phyloP scores from a whole-genome alignment of 2,113 vertebrate species.

The Macquaria australasica region DNA sequence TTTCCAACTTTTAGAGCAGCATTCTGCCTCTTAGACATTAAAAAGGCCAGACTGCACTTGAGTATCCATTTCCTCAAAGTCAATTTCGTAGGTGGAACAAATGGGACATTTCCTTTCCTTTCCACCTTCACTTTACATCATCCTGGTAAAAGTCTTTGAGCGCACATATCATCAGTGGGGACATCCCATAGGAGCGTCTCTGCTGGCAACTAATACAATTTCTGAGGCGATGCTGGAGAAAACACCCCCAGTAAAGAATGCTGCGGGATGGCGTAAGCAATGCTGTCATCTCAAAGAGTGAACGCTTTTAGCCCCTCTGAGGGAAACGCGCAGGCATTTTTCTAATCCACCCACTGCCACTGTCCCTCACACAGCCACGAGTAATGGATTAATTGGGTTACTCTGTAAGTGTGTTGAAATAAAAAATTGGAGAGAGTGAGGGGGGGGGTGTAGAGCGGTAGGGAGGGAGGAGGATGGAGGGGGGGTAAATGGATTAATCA shows the following conservation, averaged over 20 bases:
- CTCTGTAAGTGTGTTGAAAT: slow-evolving; percentile 82
- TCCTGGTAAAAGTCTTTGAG: slow-evolving; percentile 72
- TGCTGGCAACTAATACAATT: slow-evolving; percentile 78
- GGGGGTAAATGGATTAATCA: slow-evolving; percentile 87
- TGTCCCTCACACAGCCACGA: slow-evolving; percentile 74
- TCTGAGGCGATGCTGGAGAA: slow-evolving; percentile 71
- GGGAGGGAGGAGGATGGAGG: slow-evolving; percentile 32
- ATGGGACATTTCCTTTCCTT: slow-evolving; percentile 47
- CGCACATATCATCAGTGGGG: slow-evolving; percentile 62
- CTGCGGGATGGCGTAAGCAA: slow-evolving; percentile 60
- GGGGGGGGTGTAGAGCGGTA: neutral
- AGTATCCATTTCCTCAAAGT: slow-evolving; percentile 62
- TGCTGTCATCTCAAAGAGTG: slow-evolving; percentile 74
- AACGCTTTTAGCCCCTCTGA: slow-evolving; percentile 64
- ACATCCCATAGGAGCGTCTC: slow-evolving; percentile 75
- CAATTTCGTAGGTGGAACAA: slow-evolving; percentile 65
- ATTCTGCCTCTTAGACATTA: slow-evolving; percentile 32
- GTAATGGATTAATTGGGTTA: slow-evolving; percentile 88
- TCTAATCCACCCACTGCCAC: slow-evolving; percentile 80
- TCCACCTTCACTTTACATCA: slow-evolving; percentile 70
- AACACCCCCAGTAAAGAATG: slow-evolving; percentile 46
- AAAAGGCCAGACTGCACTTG: slow-evolving; percentile 36
- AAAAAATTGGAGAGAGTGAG: slow-evolving; percentile 66
- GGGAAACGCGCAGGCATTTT: slow-evolving; percentile 70
- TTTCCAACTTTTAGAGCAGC: slow-evolving; percentile 39